Percentiles rank a stretch among this genome's conserved stretches.
phyloP scores from a whole-genome alignment of 2,113 vertebrate species.

The Romanogobio albipinnatus region DNA sequence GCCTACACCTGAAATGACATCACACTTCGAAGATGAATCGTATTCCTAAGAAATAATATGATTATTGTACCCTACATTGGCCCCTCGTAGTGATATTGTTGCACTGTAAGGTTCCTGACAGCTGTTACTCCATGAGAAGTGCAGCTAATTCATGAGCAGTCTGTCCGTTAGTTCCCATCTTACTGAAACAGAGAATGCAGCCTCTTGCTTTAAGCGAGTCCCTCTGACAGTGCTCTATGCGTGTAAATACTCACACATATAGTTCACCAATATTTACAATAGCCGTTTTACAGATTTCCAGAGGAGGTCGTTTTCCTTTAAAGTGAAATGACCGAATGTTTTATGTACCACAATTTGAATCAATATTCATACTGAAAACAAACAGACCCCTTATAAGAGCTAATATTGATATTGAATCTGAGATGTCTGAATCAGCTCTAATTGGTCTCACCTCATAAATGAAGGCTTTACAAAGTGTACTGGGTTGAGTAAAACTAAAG shows the following conservation, averaged over 20 bases:
- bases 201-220: not conserved
- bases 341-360: not conserved
- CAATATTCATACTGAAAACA: not conserved
- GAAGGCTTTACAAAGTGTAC: not conserved
- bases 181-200: not conserved
- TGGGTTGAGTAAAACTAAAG: not conserved
- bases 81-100: not conserved
- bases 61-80: slow-evolving; percentile 17
- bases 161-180: not conserved
- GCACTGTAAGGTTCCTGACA: slow-evolving; percentile 16
- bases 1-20: slow-evolving; percentile 23
- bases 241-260: not conserved
- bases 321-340: not conserved
- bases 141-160: slow-evolving; percentile 2
- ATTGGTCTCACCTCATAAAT: slow-evolving; percentile 5
- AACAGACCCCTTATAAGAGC: not conserved
- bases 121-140: slow-evolving; percentile 10
- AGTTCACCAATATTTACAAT: not conserved
- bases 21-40: slow-evolving; percentile 15
- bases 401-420: not conserved
- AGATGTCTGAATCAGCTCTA: not conserved
- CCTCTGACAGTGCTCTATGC: not conserved
- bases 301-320: not conserved
- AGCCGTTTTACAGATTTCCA: not conserved
- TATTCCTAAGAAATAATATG: slow-evolving; percentile 4